These are phyloP conservation scores for Sminthurinus signatus DNA, from an alignment of 1,140 invertebrate genomes.

Conservation along the genomic window DNA sequence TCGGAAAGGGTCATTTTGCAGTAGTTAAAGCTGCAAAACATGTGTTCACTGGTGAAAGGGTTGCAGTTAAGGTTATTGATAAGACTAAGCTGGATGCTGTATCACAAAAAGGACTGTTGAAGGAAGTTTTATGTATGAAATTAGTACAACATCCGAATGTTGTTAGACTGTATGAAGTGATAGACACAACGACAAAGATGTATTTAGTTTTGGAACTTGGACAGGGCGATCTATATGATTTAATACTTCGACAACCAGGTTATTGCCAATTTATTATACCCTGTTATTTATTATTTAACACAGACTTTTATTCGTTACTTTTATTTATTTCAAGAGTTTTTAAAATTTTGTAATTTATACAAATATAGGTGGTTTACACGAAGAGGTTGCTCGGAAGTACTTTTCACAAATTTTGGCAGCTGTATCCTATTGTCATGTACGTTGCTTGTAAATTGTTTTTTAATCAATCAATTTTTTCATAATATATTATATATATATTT, in stretches of 20 bases:
- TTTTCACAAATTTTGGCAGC: constrained; percentile 55
- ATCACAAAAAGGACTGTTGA: constrained; percentile 93
- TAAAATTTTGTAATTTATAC: no score
- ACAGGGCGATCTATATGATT: constrained; percentile 99
- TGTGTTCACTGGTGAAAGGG: constrained; percentile 97
- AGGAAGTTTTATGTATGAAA: constrained; percentile 96
- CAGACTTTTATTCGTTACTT: no score
- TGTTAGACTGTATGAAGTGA: constrained; percentile 95
- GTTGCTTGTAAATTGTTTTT: no score
- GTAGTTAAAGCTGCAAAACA: constrained; percentile 97
- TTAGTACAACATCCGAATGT: constrained; percentile 96
- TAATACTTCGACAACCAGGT: constrained; percentile 93
- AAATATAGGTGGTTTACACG: constrained; percentile 52
- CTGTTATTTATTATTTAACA: no score
- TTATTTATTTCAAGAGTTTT: no score
- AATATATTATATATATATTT: no score
- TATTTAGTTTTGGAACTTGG: constrained; percentile 95
- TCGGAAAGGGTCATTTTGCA: constrained; percentile 94
- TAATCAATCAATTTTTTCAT: no score
- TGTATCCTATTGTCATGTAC: constrained; percentile 66
- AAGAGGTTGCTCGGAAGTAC: constrained; percentile 77
- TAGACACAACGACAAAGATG: constrained; percentile 94
- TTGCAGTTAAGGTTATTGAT: constrained; percentile 71
- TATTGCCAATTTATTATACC: constrained; percentile 11
- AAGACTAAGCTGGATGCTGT: constrained; percentile 95